Percentiles rank a stretch among this genome's conserved stretches.
These are phyloP conservation scores for Octodon degus DNA, from an alignment of 2,113 vertebrate species.

Conservation along the genomic window DNA sequence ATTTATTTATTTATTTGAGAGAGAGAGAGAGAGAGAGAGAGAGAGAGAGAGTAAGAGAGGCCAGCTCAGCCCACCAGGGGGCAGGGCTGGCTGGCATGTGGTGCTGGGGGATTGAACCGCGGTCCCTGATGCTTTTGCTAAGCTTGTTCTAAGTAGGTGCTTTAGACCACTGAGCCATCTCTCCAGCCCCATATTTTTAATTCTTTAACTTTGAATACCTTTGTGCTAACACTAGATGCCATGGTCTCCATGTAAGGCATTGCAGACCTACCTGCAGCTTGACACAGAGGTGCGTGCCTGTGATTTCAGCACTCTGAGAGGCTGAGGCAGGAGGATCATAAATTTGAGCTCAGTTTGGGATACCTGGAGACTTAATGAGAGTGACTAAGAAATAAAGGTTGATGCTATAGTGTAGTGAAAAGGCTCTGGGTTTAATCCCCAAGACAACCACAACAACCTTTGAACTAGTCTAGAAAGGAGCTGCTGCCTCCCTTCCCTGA, in stretches of 20 bases:
- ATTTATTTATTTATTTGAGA: no score
- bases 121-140: no score
- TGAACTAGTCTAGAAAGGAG: not conserved
- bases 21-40: no score
- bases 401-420: not conserved
- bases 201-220: not conserved
- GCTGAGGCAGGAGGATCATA: not conserved
- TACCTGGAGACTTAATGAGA: not conserved
- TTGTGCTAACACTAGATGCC: not conserved
- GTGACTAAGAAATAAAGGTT: not conserved
- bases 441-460: not conserved
- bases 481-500: not conserved
- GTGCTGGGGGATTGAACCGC: no score
- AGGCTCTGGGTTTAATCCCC: not conserved
- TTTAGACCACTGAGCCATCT: no score
- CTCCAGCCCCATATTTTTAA: no score
- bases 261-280: not conserved
- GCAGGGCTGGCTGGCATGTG: no score
- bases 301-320: not conserved
- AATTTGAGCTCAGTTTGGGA: not conserved
- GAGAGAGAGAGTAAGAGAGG: no score
- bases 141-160: no score
- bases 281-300: not conserved
- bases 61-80: no score
- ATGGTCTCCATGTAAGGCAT: not conserved